A percentile compares a stretch with the other conserved stretches of the same genome.
Evolutionary conservation across 2,113 vertebrate species (phyloP).

Genomic region (Epinephelus lanceolatus): DNA sequence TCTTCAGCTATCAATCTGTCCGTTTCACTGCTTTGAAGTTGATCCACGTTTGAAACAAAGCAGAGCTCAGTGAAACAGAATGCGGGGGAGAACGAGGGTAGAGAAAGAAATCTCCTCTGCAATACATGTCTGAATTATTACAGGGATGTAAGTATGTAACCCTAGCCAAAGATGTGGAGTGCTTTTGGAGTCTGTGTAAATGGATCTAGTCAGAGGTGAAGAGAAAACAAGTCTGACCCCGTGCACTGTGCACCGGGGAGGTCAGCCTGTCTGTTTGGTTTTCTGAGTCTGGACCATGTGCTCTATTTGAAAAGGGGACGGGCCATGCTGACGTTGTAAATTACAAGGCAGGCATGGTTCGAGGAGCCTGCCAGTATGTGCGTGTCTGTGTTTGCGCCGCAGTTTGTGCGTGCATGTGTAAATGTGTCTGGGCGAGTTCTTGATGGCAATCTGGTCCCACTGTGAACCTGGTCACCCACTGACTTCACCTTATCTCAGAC

Average conservation of each 20-base stretch:
- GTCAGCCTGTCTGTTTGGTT: slow-evolving; percentile 80
- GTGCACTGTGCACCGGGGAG: slow-evolving; percentile 71
- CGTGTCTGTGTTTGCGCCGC: slow-evolving; percentile 22
- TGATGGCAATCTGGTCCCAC: slow-evolving; percentile 12
- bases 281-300: slow-evolving; percentile 69
- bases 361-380: slow-evolving; percentile 34
- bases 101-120: slow-evolving; percentile 66
- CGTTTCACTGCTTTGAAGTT: slow-evolving; percentile 80
- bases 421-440: slow-evolving; percentile 18
- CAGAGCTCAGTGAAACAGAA: slow-evolving; percentile 71
- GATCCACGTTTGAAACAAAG: slow-evolving; percentile 81
- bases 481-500: slow-evolving; percentile 45
- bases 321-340: slow-evolving; percentile 73
- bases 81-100: slow-evolving; percentile 61
- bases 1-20: slow-evolving; percentile 81
- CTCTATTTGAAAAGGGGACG: slow-evolving; percentile 69
- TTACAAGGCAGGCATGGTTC: slow-evolving; percentile 63
- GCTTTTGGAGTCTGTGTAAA: slow-evolving; percentile 81
- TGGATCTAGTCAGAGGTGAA: slow-evolving; percentile 79
- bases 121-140: slow-evolving; percentile 83
- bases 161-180: slow-evolving; percentile 71
- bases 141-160: slow-evolving; percentile 80
- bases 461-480: slow-evolving; percentile 41
- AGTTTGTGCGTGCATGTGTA: slow-evolving; percentile 11
- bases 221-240: slow-evolving; percentile 80